Conservation (phyloP, 2,888 invertebrate genomes). For the Therioaphis trifolii region DNA sequence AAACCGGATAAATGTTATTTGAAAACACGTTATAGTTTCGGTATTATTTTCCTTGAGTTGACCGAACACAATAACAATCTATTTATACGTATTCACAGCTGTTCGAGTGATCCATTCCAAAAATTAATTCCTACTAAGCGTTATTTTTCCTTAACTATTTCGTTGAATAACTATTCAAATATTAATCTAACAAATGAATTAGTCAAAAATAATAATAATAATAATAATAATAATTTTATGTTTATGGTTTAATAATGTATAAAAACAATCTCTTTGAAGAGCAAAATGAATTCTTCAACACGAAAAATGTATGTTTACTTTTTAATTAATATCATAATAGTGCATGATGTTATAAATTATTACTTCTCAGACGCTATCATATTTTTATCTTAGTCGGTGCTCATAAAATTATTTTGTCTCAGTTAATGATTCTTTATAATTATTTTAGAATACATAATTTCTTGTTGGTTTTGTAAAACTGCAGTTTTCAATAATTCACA, state of each 20-base stretch:
- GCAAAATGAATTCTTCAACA: too few relatives aligned
- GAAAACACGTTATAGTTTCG: background rate
- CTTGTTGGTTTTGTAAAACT: too few relatives aligned
- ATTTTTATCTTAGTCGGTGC: too few relatives aligned
- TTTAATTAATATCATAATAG: too few relatives aligned
- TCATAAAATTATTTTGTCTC: too few relatives aligned
- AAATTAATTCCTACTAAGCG: background rate
- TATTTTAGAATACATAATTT: too few relatives aligned
- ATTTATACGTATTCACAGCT: background rate
- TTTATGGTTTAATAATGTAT: background rate
- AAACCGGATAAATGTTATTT: background rate
- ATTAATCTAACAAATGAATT: slow-evolving; percentile 4
- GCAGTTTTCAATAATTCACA: too few relatives aligned
- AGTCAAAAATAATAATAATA: background rate
- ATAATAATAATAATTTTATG: slow-evolving; percentile 4
- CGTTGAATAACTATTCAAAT: background rate
- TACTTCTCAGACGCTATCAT: too few relatives aligned
- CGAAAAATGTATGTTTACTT: background rate
- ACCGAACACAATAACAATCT: background rate
- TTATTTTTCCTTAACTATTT: background rate
- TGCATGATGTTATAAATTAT: too few relatives aligned
- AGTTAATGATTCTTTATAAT: too few relatives aligned
- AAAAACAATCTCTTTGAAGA: too few relatives aligned
- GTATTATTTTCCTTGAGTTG: background rate
- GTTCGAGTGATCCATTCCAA: background rate